Conservation (phyloP, 2,797 vertebrate species). For the Thripadectes ignobilis region DNA sequence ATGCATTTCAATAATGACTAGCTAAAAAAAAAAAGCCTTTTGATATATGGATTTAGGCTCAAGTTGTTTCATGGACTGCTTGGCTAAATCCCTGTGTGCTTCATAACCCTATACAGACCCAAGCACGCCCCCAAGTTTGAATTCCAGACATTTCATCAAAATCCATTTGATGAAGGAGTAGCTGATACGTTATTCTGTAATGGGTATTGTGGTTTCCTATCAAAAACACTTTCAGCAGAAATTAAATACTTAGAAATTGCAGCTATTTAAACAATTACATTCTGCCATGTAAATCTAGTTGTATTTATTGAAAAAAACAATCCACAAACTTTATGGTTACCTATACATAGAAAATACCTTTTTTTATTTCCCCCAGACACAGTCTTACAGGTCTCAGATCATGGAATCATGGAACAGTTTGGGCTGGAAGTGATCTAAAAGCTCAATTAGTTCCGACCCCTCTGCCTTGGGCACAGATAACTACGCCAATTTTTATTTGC, state of each 20-base stretch:
- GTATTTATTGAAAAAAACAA: not conserved
- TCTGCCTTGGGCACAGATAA: not conserved
- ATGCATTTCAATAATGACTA: not conserved
- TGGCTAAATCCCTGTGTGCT: accelerated
- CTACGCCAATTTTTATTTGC: no score
- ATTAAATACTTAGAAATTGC: not conserved
- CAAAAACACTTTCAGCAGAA: not conserved
- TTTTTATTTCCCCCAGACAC: not conserved
- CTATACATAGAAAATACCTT: not conserved
- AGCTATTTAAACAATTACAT: not conserved
- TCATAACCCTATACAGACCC: not conserved
- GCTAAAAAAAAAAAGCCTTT: not conserved
- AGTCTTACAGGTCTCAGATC: not conserved
- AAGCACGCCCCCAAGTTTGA: not conserved
- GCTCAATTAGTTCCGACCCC: not conserved
- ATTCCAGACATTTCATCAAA: not conserved
- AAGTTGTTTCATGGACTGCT: not conserved
- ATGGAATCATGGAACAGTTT: not conserved
- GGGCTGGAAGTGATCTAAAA: not conserved
- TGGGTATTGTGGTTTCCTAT: not conserved
- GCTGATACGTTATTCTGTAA: not conserved
- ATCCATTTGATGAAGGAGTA: not conserved
- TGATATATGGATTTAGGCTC: not conserved
- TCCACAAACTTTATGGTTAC: not conserved
- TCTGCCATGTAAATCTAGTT: not conserved